Evolutionary conservation across 1,140 invertebrate species (phyloP).

Genomic region (Dendrolimus kikuchii): DNA sequence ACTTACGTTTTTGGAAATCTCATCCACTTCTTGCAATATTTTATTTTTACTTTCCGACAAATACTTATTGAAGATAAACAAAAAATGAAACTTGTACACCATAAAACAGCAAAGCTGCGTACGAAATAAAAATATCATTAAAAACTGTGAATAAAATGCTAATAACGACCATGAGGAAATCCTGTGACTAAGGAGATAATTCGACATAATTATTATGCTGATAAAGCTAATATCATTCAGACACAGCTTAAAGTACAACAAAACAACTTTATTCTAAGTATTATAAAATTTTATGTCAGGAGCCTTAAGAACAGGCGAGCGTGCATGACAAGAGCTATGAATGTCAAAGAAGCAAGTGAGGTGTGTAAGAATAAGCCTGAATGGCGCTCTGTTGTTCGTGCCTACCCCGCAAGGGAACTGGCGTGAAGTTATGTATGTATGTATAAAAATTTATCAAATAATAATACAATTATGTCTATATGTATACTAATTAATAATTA

Average conservation of each 20-base stretch:
- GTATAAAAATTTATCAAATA: no score
- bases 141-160: conserved; percentile 6
- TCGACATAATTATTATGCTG: conserved; percentile 16
- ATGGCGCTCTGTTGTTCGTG: no score
- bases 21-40: conserved; percentile 23
- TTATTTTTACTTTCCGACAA: conserved; percentile 26
- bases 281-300: no score
- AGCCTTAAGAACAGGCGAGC: no score
- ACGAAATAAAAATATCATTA: conserved; percentile 10
- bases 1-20: conserved; percentile 12
- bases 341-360: no score
- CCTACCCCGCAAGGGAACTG: no score
- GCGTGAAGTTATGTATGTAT: no score
- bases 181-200: conserved; percentile 17
- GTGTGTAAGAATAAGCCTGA: no score
- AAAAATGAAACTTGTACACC: conserved; percentile 11
- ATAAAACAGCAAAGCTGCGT: conserved; percentile 18
- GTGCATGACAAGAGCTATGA: no score
- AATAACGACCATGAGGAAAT: conserved; percentile 6
- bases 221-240: conserved; percentile 17
- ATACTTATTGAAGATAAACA: conserved; percentile 13
- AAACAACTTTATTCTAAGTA: no score
- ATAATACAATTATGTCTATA: conserved; percentile 13
- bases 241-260: conserved; percentile 21
- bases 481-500: conserved; percentile 14